Conservation (phyloP, 2,113 vertebrate species). For the Microtus oregoni region DNA sequence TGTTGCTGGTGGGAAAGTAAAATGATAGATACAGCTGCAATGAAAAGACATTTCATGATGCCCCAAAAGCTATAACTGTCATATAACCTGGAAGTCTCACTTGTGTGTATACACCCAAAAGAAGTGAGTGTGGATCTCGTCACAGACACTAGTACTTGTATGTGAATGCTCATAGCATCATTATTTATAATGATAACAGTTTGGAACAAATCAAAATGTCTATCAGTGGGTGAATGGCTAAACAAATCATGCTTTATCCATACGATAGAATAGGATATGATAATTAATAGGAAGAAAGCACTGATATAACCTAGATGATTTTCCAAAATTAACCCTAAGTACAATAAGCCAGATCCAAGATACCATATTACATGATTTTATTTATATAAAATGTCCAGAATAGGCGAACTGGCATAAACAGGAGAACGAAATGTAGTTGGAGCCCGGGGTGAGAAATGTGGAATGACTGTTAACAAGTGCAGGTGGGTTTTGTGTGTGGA, state of each 20-base stretch:
- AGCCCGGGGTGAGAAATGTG: neutral
- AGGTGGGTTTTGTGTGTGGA: neutral
- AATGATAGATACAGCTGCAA: neutral
- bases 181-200: neutral
- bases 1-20: neutral
- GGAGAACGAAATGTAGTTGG: neutral
- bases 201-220: neutral
- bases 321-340: neutral
- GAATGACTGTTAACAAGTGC: neutral
- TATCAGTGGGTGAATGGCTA: neutral
- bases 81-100: neutral
- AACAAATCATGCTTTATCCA: neutral
- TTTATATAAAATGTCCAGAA: neutral
- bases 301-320: neutral
- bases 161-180: neutral
- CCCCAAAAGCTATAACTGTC: neutral
- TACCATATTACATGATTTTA: neutral
- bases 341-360: neutral
- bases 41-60: neutral
- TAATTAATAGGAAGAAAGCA: neutral
- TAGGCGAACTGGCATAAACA: neutral
- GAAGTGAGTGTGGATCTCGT: too few relatives aligned
- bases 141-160: too few relatives aligned
- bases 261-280: neutral
- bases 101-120: neutral